Evolutionary conservation across 2,797 vertebrate species (phyloP).

Genomic region (Okamejei kenojei): DNA sequence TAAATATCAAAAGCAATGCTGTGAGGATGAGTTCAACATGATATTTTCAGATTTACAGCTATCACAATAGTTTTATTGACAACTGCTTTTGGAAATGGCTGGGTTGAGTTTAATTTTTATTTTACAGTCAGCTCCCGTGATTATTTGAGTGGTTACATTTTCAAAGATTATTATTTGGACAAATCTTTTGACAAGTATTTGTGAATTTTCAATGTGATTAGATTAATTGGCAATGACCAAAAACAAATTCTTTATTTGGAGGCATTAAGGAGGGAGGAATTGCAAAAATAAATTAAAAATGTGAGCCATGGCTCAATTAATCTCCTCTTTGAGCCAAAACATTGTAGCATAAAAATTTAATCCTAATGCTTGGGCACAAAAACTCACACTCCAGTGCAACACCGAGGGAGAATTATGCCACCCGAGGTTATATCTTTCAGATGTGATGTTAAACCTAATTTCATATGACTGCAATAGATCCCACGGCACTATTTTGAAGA

Average conservation of each 20-base stretch:
- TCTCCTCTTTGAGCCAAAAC: too few relatives aligned
- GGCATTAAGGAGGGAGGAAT: not conserved
- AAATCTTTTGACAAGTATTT: not conserved
- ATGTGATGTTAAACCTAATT: too few relatives aligned
- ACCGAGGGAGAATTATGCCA: too few relatives aligned
- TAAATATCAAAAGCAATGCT: not conserved
- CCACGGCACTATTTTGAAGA: too few relatives aligned
- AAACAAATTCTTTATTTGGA: not conserved
- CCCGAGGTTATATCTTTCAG: too few relatives aligned
- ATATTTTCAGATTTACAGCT: not conserved
- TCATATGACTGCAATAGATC: too few relatives aligned
- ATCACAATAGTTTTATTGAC: not conserved
- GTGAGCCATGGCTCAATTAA: too few relatives aligned
- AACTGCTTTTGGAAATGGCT: not conserved
- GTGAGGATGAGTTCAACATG: not conserved
- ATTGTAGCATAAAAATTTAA: too few relatives aligned
- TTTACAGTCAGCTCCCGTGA: not conserved
- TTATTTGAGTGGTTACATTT: not conserved
- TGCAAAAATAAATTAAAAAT: not conserved
- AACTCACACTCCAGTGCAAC: too few relatives aligned
- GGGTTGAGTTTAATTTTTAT: not conserved
- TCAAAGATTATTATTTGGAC: not conserved
- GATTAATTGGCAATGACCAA: not conserved
- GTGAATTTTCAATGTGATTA: not conserved
- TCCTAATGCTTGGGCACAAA: too few relatives aligned